Base-by-base conservation (phyloP, 2,797 vertebrate genomes). In the Masticophis lateralis region DNA sequence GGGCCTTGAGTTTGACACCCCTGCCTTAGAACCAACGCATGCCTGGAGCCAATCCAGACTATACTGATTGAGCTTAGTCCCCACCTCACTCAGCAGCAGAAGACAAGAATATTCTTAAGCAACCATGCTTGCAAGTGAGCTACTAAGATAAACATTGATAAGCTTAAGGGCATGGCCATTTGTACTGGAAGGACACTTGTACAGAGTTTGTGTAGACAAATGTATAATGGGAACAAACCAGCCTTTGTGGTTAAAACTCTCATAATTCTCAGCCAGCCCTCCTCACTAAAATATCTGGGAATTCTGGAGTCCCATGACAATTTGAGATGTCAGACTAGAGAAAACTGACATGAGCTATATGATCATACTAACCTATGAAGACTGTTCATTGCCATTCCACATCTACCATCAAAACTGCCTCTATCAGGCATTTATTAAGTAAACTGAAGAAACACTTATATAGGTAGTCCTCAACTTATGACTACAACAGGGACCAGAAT, bases 121-220 rank as follows among this genome's bases (percentile, higher is more conserved):
- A 27, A 90, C 20, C 25, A 0, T 61, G 43, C 47, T 59, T 51
- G 59, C 63, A 47, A 79, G 3, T n/a, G 56, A 32, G 4, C 20
- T 86, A 93, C 18, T 79, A 91, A 90, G 87, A 90, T 56, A n/a
- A 93, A 88, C 90, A 28, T 90, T 90, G 93, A 93, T 10, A 22
- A 25, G 25, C n/a, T 43, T 66, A 55, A 93, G n/a, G 22, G 56
- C 86, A 7, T 94, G n/a, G 57, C 87, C 91, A 14, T 11, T 90
- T 92, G 93, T 56, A 89, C 43, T 91, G 28, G 25, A 5, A 92
- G 89, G 88, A 94, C 37, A 16, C 56, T 25, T 37, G n/a, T 43
- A 92, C 18, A 13, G 18, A 87, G 53, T 4, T 22, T 3, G 28
- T 5, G 16, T 0, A 53, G 5, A 11, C 10, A 25, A 83, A 12